Conservation (phyloP, 1,140 invertebrate species). For the Trichonephila clavata region DNA sequence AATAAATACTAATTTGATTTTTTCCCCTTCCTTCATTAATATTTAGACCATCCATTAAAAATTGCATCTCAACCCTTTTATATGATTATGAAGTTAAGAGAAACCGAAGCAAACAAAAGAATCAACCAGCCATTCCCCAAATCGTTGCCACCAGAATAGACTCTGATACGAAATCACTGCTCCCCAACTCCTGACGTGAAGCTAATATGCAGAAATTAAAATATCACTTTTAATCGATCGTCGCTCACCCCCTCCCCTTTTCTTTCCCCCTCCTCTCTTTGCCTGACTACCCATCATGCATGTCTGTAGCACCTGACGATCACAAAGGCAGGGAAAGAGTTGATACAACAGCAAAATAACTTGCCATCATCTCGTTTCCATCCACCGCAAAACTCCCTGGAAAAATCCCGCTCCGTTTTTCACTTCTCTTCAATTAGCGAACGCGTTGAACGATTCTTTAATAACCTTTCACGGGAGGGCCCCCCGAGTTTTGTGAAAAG, state of each 20-base stretch:
- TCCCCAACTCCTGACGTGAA: neutral
- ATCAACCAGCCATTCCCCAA: neutral
- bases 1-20: too few relatives aligned
- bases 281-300: conserved; percentile 4
- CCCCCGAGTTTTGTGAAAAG: conserved; percentile 24
- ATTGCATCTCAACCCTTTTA: too few relatives aligned
- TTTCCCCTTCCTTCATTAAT: too few relatives aligned
- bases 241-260: neutral
- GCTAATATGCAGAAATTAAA: conserved; percentile 36
- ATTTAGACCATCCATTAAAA: too few relatives aligned
- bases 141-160: neutral
- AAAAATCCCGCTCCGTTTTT: neutral
- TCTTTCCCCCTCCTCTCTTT: neutral
- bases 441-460: conserved; percentile 4
- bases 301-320: conserved; percentile 21
- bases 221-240: conserved; percentile 42
- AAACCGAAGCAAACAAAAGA: too few relatives aligned
- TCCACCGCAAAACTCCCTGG: neutral
- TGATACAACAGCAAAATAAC: conserved; percentile 38
- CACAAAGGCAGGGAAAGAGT: conserved; percentile 1
- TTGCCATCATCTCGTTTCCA: conserved; percentile 1
- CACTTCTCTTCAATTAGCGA: conserved; percentile 1
- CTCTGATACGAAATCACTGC: neutral
- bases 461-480: conserved; percentile 25
- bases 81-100: too few relatives aligned